Base-by-base conservation (phyloP, 1,140 invertebrate species). In the Aphelenchoides besseyi region DNA sequence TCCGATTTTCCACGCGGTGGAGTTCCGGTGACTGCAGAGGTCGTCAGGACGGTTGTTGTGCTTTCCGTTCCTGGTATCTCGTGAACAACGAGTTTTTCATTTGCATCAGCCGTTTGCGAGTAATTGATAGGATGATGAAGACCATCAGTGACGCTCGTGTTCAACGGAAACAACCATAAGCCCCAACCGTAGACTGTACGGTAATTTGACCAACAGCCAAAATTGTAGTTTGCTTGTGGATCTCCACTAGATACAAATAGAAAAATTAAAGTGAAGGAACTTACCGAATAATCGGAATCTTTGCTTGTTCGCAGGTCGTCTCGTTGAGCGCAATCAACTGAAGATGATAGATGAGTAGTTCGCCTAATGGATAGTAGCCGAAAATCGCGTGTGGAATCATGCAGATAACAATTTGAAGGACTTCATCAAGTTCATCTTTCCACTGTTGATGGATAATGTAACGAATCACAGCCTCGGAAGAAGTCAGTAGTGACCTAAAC, bases 291-390 rank as follows among this genome's bases (percentile, higher is more conserved):
- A 74, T 53, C 16, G 77, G 68, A 3, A 71, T 63, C 37, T 79
- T 79, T 16, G 77, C 76, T 33, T 79, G 77, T 48, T 79, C 77
- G 28, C 79, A 82, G 16, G 95, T 98, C 33, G 94, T 93, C 86
- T 94, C 90, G 87, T 98, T 98, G 79, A 91, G 89, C 53, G 90
- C 86, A 73, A 96, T 91, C 72, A 98, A 89, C 85, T 93, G 97
- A 84, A 92, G 91, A 86, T 98, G 96, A 87, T 98, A 98, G 72
- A 91, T 90, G 87, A 98, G 94, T 33, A 98, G 88, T 69, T 94
- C 96, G 53, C 92, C 90, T 71, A 98, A 88, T 86, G 92, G 77
- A 72, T 71, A 80, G 62, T 79, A 79, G 5, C 70, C 71, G 32
- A 79, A 78, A 1, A 68, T 32, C 32, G 41, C 61, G 35, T 62